Evolutionary conservation across 2,888 invertebrate genomes (phyloP), one percentile per base, ranked within the genome.

Genomic region (Parnassius mnemosyne): DNA sequence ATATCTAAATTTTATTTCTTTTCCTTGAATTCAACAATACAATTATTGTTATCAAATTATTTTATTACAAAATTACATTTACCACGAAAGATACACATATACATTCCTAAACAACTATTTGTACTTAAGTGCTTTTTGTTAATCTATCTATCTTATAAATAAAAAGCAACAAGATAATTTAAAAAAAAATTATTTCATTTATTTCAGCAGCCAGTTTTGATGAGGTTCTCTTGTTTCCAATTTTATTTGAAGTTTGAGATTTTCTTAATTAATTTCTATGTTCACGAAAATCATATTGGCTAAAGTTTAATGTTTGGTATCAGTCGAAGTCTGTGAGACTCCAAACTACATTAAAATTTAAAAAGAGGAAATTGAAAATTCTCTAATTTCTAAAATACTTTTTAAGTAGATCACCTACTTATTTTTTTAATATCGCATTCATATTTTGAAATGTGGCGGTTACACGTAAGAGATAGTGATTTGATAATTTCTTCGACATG

Each of bases 1-100:
- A 88, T 88, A 89, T 77, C 80, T 81, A 78, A 79, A 82, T 85
- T 87, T 87, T 83, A 85, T 81, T 85, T 78, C 74, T 73, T 78
- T 79, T 75, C 71, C 73, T 50, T 12, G 25, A 43, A 49, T 54
- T 54, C 13, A 54, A 72, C 78, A 80, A 81, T 78, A 79, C 79
- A 80, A 77, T 80, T 66, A 64, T 64, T 65, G 63, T 65, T 67
- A 68, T 68, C 66, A 69, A 69, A 67, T 66, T 64, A 60, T 13
- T 66, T 65, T 73, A 76, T 74, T 74, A 74, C 70, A 74, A 73
- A 77, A 74, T 73, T 73, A 65, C 57, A 66, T 66, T 67, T 65
- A 69, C 68, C 67, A 66, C 66, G 72, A 68, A 66, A 66, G 61
- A 57, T 68, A 67, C 63, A 67, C 69, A 63, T 78, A 34, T 34